These are phyloP conservation scores for Latrodectus elegans DNA, from an alignment of 2,888 invertebrate genomes.

Conservation along the genomic window DNA sequence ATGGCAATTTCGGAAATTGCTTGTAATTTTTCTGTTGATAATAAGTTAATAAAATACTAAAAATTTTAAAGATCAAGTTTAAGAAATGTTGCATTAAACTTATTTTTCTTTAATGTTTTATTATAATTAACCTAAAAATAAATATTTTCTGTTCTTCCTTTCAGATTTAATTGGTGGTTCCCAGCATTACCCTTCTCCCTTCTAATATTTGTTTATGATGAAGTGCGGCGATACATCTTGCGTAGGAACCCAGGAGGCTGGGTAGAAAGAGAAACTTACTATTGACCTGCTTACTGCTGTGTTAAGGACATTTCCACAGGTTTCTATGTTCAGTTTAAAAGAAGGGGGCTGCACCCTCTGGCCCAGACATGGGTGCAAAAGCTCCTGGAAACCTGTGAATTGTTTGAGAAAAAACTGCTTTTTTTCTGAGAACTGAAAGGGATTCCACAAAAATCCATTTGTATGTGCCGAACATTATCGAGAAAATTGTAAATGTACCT, in stretches of 20 bases:
- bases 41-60: too few relatives aligned
- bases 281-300: conserved; percentile 75
- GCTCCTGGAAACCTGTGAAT: conserved; percentile 46
- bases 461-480: conserved; percentile 28
- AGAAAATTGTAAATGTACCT: conserved; percentile 68
- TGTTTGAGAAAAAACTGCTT: conserved; percentile 15
- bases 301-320: conserved; percentile 63
- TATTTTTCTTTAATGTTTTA: too few relatives aligned
- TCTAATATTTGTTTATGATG: conserved; percentile 99
- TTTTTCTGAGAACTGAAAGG: conserved; percentile 17
- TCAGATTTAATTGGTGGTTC: conserved; percentile 98
- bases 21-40: too few relatives aligned
- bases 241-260: conserved; percentile 98
- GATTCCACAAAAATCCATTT: conserved; percentile 19
- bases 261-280: conserved; percentile 99
- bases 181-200: conserved; percentile 98
- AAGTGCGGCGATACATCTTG: conserved; percentile 96
- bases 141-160: conserved; percentile 70
- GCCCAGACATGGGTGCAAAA: conserved; percentile 22
- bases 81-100: too few relatives aligned
- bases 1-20: neutral
- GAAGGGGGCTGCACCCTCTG: conserved; percentile 32
- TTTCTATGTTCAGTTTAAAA: conserved; percentile 47
- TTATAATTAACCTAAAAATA: neutral
- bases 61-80: too few relatives aligned